phyloP scores from a whole-genome alignment of 2,113 vertebrate species.

The Poicephalus gulielmi region DNA sequence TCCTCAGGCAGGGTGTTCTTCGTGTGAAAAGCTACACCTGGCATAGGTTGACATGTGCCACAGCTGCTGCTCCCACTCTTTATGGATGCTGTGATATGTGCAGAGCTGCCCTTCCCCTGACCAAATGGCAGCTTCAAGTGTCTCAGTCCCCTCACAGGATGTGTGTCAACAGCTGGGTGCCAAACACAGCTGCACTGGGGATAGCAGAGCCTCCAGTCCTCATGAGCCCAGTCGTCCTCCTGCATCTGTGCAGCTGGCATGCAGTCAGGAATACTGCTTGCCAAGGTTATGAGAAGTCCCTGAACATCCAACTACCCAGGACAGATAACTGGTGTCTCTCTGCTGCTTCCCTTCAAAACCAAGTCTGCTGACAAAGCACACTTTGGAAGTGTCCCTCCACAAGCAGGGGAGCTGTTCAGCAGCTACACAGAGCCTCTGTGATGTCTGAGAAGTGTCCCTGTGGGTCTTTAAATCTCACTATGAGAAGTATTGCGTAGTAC shows the following conservation, averaged over 20 bases:
- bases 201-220: neutral
- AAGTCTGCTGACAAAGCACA: neutral
- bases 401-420: neutral
- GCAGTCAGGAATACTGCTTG: neutral
- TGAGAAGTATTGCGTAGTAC: neutral
- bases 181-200: neutral
- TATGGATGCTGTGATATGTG: rapidly evolving
- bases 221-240: neutral
- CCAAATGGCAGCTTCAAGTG: neutral
- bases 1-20: neutral
- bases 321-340: neutral
- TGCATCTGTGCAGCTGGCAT: neutral
- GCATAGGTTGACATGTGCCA: neutral
- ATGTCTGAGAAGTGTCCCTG: neutral
- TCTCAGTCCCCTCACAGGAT: neutral
- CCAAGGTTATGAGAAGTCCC: neutral
- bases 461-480: neutral
- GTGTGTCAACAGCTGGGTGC: neutral
- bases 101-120: neutral
- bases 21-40: neutral
- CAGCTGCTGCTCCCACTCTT: neutral
- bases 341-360: neutral
- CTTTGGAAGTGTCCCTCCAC: neutral
- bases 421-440: neutral
- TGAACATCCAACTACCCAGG: neutral